A percentile compares a stretch with the other conserved stretches of the same genome.
Conservation (phyloP, 2,888 invertebrate species). For the Adelphocoris suturalis region DNA sequence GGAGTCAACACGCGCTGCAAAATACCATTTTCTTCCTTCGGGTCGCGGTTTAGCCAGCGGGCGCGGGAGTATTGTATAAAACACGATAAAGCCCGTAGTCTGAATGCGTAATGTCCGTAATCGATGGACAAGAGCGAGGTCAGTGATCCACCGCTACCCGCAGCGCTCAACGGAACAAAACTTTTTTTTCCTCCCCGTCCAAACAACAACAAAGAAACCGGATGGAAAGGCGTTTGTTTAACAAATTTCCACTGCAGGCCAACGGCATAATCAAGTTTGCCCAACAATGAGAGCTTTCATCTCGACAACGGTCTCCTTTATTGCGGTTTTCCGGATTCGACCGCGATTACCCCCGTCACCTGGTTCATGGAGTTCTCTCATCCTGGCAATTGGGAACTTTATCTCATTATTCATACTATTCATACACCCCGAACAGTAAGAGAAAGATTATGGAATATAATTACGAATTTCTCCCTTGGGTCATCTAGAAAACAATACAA, state of each 20-base stretch:
- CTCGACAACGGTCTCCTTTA: neutral
- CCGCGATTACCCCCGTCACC: neutral
- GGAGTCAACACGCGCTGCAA: too few relatives aligned
- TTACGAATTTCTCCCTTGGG: too few relatives aligned
- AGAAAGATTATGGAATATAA: too few relatives aligned
- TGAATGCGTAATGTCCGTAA: conserved; percentile 30
- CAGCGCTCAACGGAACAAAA: neutral
- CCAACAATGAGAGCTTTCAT: conserved; percentile 11
- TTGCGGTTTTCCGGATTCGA: neutral
- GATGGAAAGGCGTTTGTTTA: conserved; percentile 10
- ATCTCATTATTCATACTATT: too few relatives aligned
- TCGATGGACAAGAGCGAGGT: conserved; percentile 26
- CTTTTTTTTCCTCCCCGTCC: neutral
- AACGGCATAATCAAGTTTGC: conserved; percentile 1
- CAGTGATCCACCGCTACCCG: neutral
- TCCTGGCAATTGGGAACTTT: too few relatives aligned
- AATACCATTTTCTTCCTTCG: neutral
- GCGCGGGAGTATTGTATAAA: neutral
- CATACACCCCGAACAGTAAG: too few relatives aligned
- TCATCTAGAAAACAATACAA: too few relatives aligned
- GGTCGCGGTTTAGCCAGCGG: neutral
- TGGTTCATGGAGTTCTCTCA: too few relatives aligned
- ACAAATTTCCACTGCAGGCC: conserved; percentile 7
- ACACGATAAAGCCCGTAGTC: neutral
- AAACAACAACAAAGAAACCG: neutral